These are phyloP conservation scores for Calephelis nemesis DNA, from an alignment of 1,140 invertebrate genomes.

Conservation along the genomic window DNA sequence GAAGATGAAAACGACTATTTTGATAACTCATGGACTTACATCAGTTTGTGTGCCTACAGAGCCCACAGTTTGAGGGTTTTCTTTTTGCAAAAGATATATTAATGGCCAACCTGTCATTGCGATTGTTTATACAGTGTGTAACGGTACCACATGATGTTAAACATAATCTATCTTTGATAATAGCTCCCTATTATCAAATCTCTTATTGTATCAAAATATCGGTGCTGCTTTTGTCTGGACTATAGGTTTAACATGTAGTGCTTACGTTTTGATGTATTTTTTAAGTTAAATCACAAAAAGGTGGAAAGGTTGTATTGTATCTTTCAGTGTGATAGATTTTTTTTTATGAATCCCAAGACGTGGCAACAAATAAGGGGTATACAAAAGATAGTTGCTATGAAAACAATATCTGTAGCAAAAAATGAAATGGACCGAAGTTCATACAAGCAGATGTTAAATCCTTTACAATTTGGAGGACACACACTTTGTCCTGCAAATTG, in stretches of 20 bases:
- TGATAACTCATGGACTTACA: conserved; percentile 62
- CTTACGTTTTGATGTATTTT: conserved; percentile 63
- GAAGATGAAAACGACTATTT: conserved; percentile 62
- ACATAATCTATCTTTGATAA: conserved; percentile 63
- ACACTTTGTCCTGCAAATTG: conserved; percentile 90
- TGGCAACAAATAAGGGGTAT: conserved; percentile 94
- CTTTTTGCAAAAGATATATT: conserved; percentile 73
- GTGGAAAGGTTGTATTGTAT: conserved; percentile 56
- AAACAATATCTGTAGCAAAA: conserved; percentile 91
- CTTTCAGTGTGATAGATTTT: conserved; percentile 61
- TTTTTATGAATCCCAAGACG: conserved; percentile 77
- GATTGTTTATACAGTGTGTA: conserved; percentile 60
- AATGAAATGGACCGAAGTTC: conserved; percentile 85
- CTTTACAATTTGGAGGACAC: conserved; percentile 89
- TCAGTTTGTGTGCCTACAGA: conserved; percentile 58
- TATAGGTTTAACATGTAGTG: conserved; percentile 53
- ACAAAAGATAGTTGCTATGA: conserved; percentile 96
- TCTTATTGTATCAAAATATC: conserved; percentile 68
- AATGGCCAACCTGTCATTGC: conserved; percentile 58
- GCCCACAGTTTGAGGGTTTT: conserved; percentile 69
- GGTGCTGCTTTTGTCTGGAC: conserved; percentile 69
- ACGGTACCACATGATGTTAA: conserved; percentile 59
- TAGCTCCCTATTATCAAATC: too few relatives aligned
- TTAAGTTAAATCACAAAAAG: conserved; percentile 57
- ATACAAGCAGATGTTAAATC: conserved; percentile 79